phyloP scores from a whole-genome alignment of 2,888 invertebrate species.

The Scaeva pyrastri region DNA sequence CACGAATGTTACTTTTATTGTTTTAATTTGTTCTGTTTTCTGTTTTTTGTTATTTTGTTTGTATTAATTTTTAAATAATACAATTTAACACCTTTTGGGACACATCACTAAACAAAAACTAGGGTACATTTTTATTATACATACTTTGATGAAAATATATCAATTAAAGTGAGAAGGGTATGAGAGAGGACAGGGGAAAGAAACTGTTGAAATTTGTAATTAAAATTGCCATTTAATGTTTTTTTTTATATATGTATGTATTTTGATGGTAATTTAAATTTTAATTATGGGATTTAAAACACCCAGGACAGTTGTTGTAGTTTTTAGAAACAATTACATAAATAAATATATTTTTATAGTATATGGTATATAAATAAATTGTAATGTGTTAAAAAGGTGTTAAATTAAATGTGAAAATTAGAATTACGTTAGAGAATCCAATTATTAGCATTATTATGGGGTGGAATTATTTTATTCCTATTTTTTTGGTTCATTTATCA shows the following conservation, averaged over 20 bases:
- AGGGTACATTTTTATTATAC: slow-evolving; percentile 5
- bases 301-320: slow-evolving; percentile 8
- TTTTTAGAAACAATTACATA: not conserved
- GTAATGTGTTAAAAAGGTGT: too few relatives aligned
- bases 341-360: too few relatives aligned
- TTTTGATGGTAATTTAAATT: slow-evolving; percentile 28
- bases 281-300: slow-evolving; percentile 34
- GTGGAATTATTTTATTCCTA: too few relatives aligned
- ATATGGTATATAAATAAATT: slow-evolving; percentile 14
- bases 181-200: not conserved
- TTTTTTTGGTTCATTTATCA: too few relatives aligned
- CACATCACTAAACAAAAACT: not conserved
- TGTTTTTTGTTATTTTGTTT: not conserved
- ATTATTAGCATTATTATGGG: too few relatives aligned
- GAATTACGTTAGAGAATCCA: not conserved
- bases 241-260: not conserved
- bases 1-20: slow-evolving; percentile 32
- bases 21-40: not conserved
- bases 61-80: not conserved
- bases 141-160: slow-evolving; percentile 10
- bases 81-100: slow-evolving; percentile 1
- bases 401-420: too few relatives aligned
- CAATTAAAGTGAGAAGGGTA: slow-evolving; percentile 2
- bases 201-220: not conserved
- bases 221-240: slow-evolving; percentile 22